These are phyloP conservation scores for Gephyroberyx darwinii DNA, from an alignment of 2,797 vertebrate species.

Conservation along the genomic window DNA sequence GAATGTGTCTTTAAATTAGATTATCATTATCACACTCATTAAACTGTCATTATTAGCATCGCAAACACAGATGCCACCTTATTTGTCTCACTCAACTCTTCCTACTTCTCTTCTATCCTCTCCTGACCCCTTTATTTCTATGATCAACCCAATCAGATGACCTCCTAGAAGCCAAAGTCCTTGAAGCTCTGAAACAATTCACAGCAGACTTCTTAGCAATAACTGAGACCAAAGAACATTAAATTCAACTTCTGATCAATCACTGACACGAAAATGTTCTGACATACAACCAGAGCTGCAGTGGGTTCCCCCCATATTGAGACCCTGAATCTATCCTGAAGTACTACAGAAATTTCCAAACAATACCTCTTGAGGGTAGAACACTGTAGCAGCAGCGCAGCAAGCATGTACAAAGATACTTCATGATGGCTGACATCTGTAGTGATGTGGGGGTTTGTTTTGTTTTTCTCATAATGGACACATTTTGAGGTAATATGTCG, in stretches of 20 bases:
- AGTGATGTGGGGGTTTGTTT: no score
- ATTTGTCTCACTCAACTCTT: conserved; percentile 56
- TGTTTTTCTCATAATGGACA: no score
- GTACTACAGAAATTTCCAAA: not conserved
- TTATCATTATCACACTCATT: conserved; percentile 76
- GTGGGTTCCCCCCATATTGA: no score
- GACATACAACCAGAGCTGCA: not conserved
- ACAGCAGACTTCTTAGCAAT: not conserved
- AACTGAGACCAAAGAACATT: not conserved
- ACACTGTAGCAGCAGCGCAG: not conserved
- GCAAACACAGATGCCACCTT: conserved; percentile 68
- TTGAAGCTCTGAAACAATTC: conserved; percentile 26
- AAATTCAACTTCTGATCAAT: not conserved
- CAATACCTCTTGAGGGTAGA: not conserved
- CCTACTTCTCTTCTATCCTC: conserved; percentile 22
- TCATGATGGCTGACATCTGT: no score
- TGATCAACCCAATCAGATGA: conserved; percentile 41
- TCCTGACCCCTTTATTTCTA: conserved; percentile 38
- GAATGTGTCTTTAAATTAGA: conserved; percentile 70
- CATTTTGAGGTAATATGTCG: no score
- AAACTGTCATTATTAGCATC: conserved; percentile 72
- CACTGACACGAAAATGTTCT: not conserved
- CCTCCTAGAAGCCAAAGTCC: conserved; percentile 27
- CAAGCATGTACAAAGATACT: not conserved
- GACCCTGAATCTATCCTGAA: not conserved